Evolutionary conservation across 1,140 invertebrate species (phyloP).

Genomic region (Zaprionus lachaisei): DNA sequence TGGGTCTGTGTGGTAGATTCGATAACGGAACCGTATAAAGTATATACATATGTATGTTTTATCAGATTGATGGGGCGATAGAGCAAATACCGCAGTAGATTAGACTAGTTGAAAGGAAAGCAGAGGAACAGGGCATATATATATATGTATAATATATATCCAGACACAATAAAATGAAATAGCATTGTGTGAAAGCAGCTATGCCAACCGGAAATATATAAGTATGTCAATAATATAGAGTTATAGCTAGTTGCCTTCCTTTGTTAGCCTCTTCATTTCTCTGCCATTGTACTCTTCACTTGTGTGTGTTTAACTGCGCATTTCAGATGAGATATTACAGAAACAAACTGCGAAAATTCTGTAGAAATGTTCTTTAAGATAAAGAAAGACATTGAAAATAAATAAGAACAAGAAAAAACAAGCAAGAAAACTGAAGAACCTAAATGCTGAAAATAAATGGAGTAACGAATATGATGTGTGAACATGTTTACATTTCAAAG

Average conservation of each 20-base stretch:
- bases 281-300: not conserved
- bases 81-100: conserved; percentile 41
- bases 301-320: conserved; percentile 7
- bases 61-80: conserved; percentile 12
- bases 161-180: no score
- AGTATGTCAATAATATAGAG: conserved; percentile 1
- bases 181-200: not conserved
- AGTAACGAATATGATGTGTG: conserved; percentile 37
- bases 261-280: not conserved
- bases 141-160: not conserved
- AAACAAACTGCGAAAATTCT: conserved; percentile 27
- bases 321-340: conserved; percentile 4
- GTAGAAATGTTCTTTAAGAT: conserved; percentile 38
- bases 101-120: conserved; percentile 51
- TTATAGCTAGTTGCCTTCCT: not conserved
- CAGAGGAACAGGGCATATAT: conserved; percentile 5
- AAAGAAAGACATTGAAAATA: conserved; percentile 48
- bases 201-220: not conserved
- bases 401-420: conserved; percentile 23
- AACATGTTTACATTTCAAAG: conserved; percentile 12
- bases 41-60: conserved; percentile 21
- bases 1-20: no score
- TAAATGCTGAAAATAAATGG: conserved; percentile 44
- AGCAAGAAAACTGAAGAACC: conserved; percentile 17
- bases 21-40: no score